phyloP scores from a whole-genome alignment of 1,140 invertebrate species.

The Drosophila auraria region DNA sequence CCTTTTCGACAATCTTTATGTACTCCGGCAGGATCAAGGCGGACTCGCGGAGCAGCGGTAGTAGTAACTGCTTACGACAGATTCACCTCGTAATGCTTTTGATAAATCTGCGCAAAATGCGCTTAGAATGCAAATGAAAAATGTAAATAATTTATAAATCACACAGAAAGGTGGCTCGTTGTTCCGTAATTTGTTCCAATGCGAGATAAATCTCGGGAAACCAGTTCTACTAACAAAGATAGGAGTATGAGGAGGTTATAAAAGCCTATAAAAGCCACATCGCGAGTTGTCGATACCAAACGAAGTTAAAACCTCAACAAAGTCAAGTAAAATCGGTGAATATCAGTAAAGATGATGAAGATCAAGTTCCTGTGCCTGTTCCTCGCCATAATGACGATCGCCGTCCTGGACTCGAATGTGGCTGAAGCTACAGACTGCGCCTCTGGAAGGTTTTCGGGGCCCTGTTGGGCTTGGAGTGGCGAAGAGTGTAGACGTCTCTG shows the following conservation, averaged over 20 bases:
- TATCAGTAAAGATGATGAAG: slow-evolving; percentile 15
- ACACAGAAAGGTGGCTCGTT: slow-evolving; percentile 33
- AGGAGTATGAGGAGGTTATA: too few relatives aligned
- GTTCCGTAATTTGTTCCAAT: slow-evolving; percentile 25
- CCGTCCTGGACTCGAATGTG: not conserved
- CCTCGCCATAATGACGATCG: slow-evolving; percentile 1
- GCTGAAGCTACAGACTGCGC: slow-evolving; percentile 7
- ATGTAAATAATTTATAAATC: slow-evolving; percentile 19
- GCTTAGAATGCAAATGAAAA: slow-evolving; percentile 66
- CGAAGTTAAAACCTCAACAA: not conserved
- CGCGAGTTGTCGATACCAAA: not conserved
- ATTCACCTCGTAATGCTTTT: slow-evolving; percentile 55
- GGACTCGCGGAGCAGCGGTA: slow-evolving; percentile 93
- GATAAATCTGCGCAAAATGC: slow-evolving; percentile 43
- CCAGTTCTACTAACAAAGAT: not conserved
- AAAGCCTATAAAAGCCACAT: not conserved
- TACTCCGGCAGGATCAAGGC: slow-evolving; percentile 95
- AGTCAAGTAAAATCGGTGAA: too few relatives aligned
- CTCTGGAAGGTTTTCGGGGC: not conserved
- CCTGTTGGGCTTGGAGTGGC: slow-evolving; percentile 5
- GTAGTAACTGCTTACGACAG: slow-evolving; percentile 17
- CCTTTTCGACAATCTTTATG: slow-evolving; percentile 96
- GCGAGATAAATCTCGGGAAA: not conserved
- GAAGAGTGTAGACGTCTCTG: slow-evolving; percentile 17
- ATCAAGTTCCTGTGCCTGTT: slow-evolving; percentile 9